Evolutionary conservation across 2,113 vertebrate species (phyloP).

Genomic region (Pitta sordida): DNA sequence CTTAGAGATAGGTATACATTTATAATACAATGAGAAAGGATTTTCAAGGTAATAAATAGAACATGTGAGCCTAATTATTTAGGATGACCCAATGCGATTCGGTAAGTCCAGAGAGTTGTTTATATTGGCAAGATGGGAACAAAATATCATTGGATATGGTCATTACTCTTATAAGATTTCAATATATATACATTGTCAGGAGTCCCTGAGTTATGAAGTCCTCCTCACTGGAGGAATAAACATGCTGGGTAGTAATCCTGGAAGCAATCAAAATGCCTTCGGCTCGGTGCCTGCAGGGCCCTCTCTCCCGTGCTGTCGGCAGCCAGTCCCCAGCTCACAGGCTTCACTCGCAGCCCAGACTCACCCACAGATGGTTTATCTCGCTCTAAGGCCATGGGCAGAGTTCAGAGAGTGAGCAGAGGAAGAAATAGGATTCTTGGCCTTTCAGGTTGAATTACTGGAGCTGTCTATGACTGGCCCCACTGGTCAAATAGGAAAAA

Average conservation of each 20-base stretch:
- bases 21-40: constrained; percentile 41
- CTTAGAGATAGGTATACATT: neutral
- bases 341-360: neutral
- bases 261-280: constrained; percentile 63
- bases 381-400: neutral
- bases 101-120: constrained; percentile 44
- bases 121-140: constrained; percentile 54
- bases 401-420: neutral
- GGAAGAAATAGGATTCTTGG: constrained; percentile 5
- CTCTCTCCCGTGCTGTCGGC: neutral
- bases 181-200: constrained; percentile 64
- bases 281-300: neutral
- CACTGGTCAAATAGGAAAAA: neutral
- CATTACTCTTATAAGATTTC: constrained; percentile 62
- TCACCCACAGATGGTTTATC: neutral
- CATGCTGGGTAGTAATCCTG: constrained; percentile 51
- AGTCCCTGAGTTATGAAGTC: constrained; percentile 63
- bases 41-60: constrained; percentile 67
- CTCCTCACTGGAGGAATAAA: constrained; percentile 59
- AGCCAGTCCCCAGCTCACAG: neutral
- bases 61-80: constrained; percentile 54
- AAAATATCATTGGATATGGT: constrained; percentile 53
- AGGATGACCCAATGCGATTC: constrained; percentile 44
- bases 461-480: neutral
- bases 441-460: constrained; percentile 13